Evolutionary conservation across 2,113 vertebrate species (phyloP).

Genomic region (Anseranas semipalmata): DNA sequence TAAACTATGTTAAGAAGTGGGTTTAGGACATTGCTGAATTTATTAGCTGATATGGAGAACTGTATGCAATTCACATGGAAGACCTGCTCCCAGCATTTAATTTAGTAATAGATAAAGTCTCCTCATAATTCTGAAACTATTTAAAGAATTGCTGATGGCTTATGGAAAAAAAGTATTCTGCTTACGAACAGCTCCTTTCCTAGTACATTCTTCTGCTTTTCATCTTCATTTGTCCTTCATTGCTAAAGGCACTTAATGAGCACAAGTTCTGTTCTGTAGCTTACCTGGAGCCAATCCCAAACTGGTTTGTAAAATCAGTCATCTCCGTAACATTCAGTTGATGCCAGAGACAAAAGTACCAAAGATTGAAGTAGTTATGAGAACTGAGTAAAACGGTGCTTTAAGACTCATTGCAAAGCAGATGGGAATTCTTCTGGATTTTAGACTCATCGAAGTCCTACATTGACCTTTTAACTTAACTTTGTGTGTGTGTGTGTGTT

Average conservation of each 20-base stretch:
- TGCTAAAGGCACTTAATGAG: not conserved
- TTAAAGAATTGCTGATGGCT: slow-evolving; percentile 13
- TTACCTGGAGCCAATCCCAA: not conserved
- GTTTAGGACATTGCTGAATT: slow-evolving; percentile 13
- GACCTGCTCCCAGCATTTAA: slow-evolving; percentile 1
- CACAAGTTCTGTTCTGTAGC: not conserved
- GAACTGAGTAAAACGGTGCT: not conserved
- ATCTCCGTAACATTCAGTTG: not conserved
- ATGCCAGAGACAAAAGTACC: slow-evolving; percentile 17
- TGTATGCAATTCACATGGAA: not conserved
- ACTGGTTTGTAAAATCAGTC: not conserved
- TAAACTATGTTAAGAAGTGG: not conserved
- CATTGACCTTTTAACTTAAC: not conserved
- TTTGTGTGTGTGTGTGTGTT: too few relatives aligned
- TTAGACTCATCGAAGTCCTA: not conserved
- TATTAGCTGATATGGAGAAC: slow-evolving; percentile 30
- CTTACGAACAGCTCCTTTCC: not conserved
- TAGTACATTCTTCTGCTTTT: not conserved
- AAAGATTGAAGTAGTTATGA: not conserved
- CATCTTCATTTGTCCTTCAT: not conserved
- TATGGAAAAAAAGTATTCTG: slow-evolving; percentile 3
- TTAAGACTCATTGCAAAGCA: not conserved
- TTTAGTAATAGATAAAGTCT: slow-evolving; percentile 14
- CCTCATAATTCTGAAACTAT: not conserved
- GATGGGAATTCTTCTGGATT: not conserved